Percentiles rank a stretch among this genome's conserved stretches.
Evolutionary conservation across 2,888 invertebrate species (phyloP).

Genomic region (Embidobia sp.): DNA sequence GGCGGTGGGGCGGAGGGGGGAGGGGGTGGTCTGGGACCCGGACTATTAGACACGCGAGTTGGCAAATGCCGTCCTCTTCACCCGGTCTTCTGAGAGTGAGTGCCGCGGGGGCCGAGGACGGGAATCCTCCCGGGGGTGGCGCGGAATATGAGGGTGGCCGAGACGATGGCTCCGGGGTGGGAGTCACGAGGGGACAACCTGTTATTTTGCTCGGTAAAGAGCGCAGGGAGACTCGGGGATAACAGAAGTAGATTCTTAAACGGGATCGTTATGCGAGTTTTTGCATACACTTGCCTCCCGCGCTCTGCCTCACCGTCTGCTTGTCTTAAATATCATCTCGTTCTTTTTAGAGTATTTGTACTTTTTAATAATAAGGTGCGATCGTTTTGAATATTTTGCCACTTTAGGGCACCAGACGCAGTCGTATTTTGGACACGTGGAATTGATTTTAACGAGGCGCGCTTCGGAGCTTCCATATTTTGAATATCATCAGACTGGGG

Average conservation of each 20-base stretch:
- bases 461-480: too few relatives aligned
- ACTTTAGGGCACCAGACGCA: too few relatives aligned
- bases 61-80: slow-evolving; percentile 74
- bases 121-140: slow-evolving; percentile 59
- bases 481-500: too few relatives aligned
- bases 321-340: slow-evolving; percentile 41
- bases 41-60: slow-evolving; percentile 79
- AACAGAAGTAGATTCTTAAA: slow-evolving; percentile 76
- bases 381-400: too few relatives aligned
- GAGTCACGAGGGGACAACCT: slow-evolving; percentile 67
- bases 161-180: slow-evolving; percentile 59
- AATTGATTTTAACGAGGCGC: too few relatives aligned
- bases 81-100: slow-evolving; percentile 44
- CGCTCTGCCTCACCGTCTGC: slow-evolving; percentile 22
- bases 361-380: too few relatives aligned
- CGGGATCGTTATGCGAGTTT: slow-evolving; percentile 79
- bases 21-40: slow-evolving; percentile 61
- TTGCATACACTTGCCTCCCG: slow-evolving; percentile 70
- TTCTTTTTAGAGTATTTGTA: too few relatives aligned
- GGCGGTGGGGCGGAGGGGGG: background rate
- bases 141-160: slow-evolving; percentile 63
- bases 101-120: slow-evolving; percentile 59
- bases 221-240: slow-evolving; percentile 77
- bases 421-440: too few relatives aligned
- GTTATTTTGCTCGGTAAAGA: slow-evolving; percentile 80